phyloP scores from a whole-genome alignment of 2,113 vertebrate genomes.

The Bolborhynchus lineola region DNA sequence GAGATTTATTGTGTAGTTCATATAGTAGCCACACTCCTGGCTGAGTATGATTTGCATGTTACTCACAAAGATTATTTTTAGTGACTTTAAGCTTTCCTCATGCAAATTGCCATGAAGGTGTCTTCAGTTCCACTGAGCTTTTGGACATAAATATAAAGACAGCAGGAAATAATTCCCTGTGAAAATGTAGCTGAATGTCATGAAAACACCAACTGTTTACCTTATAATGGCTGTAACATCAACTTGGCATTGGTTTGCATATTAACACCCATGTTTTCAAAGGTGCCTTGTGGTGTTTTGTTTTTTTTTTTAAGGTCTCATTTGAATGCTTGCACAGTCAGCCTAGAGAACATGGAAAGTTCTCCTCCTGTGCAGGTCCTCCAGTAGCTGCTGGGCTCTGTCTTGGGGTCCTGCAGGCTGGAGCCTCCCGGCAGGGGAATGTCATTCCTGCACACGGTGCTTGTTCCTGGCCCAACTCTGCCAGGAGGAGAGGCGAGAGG shows the following conservation, averaged over 20 bases:
- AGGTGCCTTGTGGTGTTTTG: background rate
- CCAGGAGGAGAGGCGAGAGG: background rate
- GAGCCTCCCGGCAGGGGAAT: conserved; percentile 10
- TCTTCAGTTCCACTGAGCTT: background rate
- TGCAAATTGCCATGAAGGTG: background rate
- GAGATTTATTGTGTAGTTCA: accelerated
- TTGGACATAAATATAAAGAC: background rate
- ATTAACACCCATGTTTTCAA: background rate
- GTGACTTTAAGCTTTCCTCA: background rate
- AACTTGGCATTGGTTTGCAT: background rate
- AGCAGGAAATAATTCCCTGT: background rate
- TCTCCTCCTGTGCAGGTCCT: background rate
- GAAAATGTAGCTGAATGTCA: background rate
- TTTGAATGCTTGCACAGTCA: background rate
- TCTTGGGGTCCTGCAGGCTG: background rate
- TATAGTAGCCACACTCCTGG: accelerated
- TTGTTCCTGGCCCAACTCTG: background rate
- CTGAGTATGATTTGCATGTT: background rate
- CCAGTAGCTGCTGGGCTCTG: background rate
- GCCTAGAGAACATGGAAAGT: background rate
- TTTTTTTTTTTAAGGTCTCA: background rate
- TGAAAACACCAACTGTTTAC: background rate
- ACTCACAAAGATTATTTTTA: background rate
- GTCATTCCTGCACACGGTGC: background rate
- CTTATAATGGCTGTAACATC: background rate